Percentiles rank a stretch among this genome's conserved stretches.
Evolutionary conservation across 37 sponge, comb jelly and placozoan species (phyloP).

Genomic region (Bolinopsis microptera): DNA sequence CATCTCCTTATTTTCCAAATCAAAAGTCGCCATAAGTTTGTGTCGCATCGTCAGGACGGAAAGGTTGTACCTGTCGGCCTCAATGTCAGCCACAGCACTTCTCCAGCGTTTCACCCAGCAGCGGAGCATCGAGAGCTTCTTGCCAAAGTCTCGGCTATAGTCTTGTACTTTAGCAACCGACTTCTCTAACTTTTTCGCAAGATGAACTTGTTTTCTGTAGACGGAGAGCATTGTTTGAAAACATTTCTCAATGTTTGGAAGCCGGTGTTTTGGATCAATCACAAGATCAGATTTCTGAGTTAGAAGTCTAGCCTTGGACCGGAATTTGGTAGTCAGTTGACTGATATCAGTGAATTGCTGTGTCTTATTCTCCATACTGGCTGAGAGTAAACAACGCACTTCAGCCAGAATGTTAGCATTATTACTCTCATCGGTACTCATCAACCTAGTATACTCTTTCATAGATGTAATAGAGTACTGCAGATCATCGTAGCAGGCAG

Average conservation of each 20-base stretch:
- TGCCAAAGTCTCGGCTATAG: not conserved
- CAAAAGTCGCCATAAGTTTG: not conserved
- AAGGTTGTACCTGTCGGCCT: not conserved
- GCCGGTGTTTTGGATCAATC: not conserved
- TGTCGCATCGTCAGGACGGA: not conserved
- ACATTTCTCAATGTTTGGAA: constrained; percentile 5
- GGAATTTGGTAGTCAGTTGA: constrained; percentile 16
- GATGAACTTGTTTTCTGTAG: not conserved
- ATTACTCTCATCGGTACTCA: not conserved
- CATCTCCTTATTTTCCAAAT: not conserved
- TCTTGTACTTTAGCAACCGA: not conserved
- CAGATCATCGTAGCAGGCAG: not conserved
- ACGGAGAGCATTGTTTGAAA: not conserved
- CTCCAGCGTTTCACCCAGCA: constrained; percentile 11
- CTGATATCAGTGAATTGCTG: not conserved
- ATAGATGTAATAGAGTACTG: not conserved
- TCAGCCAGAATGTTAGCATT: not conserved
- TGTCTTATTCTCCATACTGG: not conserved
- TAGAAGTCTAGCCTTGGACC: not conserved
- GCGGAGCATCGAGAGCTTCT: not conserved
- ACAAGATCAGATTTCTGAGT: not conserved
- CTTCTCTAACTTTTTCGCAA: not conserved
- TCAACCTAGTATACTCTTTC: not conserved
- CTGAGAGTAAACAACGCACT: not conserved
- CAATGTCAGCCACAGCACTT: not conserved